Evolutionary conservation across 1,140 invertebrate species (phyloP).

Genomic region (Drosophila pandora): DNA sequence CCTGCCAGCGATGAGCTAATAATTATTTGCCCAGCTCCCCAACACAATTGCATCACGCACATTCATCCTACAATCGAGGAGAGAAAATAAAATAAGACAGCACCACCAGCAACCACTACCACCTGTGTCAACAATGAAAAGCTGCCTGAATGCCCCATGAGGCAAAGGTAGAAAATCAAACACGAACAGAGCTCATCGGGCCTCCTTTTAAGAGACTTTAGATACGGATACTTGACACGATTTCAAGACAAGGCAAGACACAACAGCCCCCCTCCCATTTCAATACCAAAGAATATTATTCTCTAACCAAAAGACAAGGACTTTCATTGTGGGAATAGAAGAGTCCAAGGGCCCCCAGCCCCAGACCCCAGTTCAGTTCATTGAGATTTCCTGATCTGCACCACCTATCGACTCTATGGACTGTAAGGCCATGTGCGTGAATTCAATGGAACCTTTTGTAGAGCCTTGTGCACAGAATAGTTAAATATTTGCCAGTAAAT

Average conservation of each 20-base stretch:
- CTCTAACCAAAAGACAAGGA: slow-evolving; percentile 57
- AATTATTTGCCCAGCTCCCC: slow-evolving; percentile 46
- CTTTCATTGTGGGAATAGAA: slow-evolving; percentile 65
- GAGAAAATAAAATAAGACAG: slow-evolving; percentile 13
- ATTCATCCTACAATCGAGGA: not conserved
- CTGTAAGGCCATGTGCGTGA: slow-evolving; percentile 16
- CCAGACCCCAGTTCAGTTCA: not conserved
- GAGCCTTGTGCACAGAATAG: slow-evolving; percentile 31
- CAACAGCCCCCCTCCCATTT: slow-evolving; percentile 1
- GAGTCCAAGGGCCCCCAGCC: slow-evolving; percentile 6
- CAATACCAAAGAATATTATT: not conserved
- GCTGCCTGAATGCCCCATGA: slow-evolving; percentile 26
- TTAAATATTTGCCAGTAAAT: slow-evolving; percentile 58
- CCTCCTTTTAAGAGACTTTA: slow-evolving; percentile 21
- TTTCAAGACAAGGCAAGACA: slow-evolving; percentile 45
- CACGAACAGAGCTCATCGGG: slow-evolving; percentile 32
- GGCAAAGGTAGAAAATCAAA: slow-evolving; percentile 60
- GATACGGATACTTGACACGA: slow-evolving; percentile 74
- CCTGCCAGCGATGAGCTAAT: slow-evolving; percentile 53
- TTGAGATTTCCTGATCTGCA: slow-evolving; percentile 11
- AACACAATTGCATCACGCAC: slow-evolving; percentile 62
- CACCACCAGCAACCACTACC: slow-evolving; percentile 38
- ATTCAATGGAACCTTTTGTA: slow-evolving; percentile 63
- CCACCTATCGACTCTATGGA: slow-evolving; percentile 5
- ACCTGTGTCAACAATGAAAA: slow-evolving; percentile 80